A percentile compares a stretch with the other conserved stretches of the same genome.
phyloP scores from a whole-genome alignment of 2,888 invertebrate species.

The Pachymerium ferrugineum region DNA sequence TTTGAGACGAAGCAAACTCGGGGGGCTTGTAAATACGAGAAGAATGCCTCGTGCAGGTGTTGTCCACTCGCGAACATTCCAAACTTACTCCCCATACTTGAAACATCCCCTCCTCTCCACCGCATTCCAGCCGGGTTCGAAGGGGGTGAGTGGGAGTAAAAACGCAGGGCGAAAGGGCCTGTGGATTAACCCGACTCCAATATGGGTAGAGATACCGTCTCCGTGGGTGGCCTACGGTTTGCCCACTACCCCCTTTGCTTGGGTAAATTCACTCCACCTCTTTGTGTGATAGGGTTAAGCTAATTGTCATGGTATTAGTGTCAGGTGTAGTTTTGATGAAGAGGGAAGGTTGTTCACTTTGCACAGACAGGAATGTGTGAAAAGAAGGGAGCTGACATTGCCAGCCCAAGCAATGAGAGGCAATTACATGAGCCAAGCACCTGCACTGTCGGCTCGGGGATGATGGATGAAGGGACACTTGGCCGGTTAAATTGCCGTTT shows the following conservation, averaged over 20 bases:
- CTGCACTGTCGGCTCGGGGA: background rate
- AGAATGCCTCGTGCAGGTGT: background rate
- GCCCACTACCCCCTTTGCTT: background rate
- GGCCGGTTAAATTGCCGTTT: too few relatives aligned
- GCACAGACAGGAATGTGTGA: background rate
- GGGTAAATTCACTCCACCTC: background rate
- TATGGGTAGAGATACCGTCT: background rate
- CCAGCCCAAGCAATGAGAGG: background rate
- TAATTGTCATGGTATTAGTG: background rate
- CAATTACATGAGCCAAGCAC: background rate
- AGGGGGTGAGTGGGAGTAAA: background rate
- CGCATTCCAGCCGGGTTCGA: background rate
- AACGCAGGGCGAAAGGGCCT: background rate
- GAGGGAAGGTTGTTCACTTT: background rate
- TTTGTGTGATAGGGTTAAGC: background rate
- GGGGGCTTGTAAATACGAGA: background rate
- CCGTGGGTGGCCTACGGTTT: slow-evolving; percentile 13
- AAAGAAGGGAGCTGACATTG: background rate
- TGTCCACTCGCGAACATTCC: background rate
- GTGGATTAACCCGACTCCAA: background rate
- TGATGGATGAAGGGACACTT: slow-evolving; percentile 3
- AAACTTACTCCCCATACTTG: too few relatives aligned
- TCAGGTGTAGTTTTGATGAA: slow-evolving; percentile 13
- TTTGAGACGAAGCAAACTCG: background rate
- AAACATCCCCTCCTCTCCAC: background rate